Conservation (phyloP, 2,113 vertebrate species). For the Tringa solitaria region DNA sequence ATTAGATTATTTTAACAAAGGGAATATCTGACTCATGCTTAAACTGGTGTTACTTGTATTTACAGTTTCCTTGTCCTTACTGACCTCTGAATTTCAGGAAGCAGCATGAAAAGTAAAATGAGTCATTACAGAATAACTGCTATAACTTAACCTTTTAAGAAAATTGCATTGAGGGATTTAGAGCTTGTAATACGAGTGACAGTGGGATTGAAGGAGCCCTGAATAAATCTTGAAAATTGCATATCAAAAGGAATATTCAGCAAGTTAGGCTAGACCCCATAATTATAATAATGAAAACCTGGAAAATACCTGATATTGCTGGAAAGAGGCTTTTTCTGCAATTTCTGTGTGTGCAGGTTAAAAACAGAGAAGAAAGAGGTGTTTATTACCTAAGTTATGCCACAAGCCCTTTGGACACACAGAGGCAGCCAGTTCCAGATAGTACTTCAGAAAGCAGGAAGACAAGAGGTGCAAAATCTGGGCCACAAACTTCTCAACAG, state of each 20-base stretch:
- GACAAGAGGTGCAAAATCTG: not conserved
- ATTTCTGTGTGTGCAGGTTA: not conserved
- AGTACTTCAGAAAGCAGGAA: not conserved
- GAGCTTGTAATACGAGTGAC: not conserved
- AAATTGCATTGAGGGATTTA: not conserved
- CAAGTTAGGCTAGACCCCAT: not conserved
- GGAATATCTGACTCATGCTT: conserved; percentile 4
- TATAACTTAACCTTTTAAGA: not conserved
- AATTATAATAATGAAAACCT: not conserved
- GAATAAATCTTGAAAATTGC: not conserved
- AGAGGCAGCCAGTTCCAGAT: not conserved
- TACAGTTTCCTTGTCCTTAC: not conserved
- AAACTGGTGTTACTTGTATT: not conserved
- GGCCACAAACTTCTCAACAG: not conserved
- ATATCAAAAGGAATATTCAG: not conserved
- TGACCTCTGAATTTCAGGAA: conserved; percentile 10
- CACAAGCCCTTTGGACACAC: not conserved
- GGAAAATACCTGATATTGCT: not conserved
- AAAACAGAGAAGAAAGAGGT: not conserved
- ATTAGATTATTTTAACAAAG: not conserved
- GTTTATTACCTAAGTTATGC: not conserved
- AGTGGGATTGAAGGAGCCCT: not conserved
- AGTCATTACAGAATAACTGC: not conserved
- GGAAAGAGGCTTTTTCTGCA: not conserved
- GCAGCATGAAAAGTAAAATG: not conserved